These are phyloP conservation scores for Macaria notata DNA, from an alignment of 2,888 invertebrate species.

Conservation along the genomic window DNA sequence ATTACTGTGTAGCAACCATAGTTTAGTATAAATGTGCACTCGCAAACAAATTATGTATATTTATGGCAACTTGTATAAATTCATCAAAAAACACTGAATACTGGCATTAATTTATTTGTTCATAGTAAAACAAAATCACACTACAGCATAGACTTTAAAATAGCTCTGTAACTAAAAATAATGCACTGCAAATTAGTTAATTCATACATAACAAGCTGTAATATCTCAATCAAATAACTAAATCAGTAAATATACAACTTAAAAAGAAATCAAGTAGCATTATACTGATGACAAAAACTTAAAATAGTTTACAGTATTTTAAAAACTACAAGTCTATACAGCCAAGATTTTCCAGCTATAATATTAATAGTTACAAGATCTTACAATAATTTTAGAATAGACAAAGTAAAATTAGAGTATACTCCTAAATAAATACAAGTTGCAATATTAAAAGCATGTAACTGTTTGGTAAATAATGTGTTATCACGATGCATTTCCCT, in stretches of 20 bases:
- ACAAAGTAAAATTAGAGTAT: background rate
- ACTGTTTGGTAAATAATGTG: background rate
- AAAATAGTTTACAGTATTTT: too few relatives aligned
- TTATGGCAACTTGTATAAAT: background rate
- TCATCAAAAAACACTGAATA: constrained; percentile 14
- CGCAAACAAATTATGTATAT: too few relatives aligned
- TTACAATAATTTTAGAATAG: constrained; percentile 1
- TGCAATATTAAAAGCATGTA: constrained; percentile 23
- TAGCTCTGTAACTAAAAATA: background rate
- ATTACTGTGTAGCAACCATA: too few relatives aligned
- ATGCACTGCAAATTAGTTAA: background rate
- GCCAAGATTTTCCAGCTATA: background rate
- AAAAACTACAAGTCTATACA: too few relatives aligned
- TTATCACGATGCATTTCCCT: constrained; percentile 30
- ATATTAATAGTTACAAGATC: constrained; percentile 4
- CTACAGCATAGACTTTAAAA: constrained; percentile 16
- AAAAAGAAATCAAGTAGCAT: too few relatives aligned
- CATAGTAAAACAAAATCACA: constrained; percentile 31
- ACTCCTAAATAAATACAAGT: constrained; percentile 26
- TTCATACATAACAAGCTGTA: too few relatives aligned
- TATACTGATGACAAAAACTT: too few relatives aligned
- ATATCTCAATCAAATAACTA: too few relatives aligned
- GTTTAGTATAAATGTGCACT: too few relatives aligned
- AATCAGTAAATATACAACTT: too few relatives aligned
- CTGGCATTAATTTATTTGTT: constrained; percentile 46